Percentiles rank a stretch among this genome's conserved stretches.
These are phyloP conservation scores for Morone saxatilis DNA, from an alignment of 2,113 vertebrate species.

Conservation along the genomic window DNA sequence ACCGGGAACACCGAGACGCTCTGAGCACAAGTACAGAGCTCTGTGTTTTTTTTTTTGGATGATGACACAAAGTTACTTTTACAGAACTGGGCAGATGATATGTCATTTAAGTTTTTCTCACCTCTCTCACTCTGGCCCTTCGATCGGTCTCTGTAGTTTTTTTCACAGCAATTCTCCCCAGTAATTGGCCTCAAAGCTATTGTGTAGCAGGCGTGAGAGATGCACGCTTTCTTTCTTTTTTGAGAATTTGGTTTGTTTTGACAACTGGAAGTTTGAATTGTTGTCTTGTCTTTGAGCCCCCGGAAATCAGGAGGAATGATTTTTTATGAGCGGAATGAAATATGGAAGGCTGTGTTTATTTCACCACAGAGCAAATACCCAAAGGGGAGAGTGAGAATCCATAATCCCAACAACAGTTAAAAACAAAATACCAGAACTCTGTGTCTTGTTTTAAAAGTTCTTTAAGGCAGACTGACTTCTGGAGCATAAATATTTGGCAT, in stretches of 20 bases:
- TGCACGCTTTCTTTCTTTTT: slow-evolving; percentile 1
- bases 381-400: slow-evolving; percentile 28
- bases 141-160: slow-evolving; percentile 21
- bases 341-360: slow-evolving; percentile 52
- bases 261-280: slow-evolving; percentile 44
- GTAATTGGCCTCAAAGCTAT: slow-evolving; percentile 55
- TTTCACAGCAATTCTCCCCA: slow-evolving; percentile 11
- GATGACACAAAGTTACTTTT: slow-evolving; percentile 49
- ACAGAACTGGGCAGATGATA: slow-evolving; percentile 33
- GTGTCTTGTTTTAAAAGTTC: slow-evolving; percentile 4
- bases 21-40: slow-evolving; percentile 29
- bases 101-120: slow-evolving; percentile 46
- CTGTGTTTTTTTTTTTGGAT: slow-evolving; percentile 20
- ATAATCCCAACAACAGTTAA: slow-evolving; percentile 37
- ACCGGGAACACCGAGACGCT: slow-evolving; percentile 35
- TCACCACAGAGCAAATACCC: slow-evolving; percentile 41
- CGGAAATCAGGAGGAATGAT: background rate
- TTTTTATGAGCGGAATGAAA: slow-evolving; percentile 24
- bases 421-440: slow-evolving; percentile 19
- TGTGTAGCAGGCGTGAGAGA: slow-evolving; percentile 15
- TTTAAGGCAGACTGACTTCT: background rate
- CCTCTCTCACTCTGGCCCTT: slow-evolving; percentile 20
- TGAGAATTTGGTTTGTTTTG: slow-evolving; percentile 54
- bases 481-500: background rate
- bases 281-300: slow-evolving; percentile 5